Conservation (phyloP, 2,797 vertebrate species). For the Selene dorsalis region DNA sequence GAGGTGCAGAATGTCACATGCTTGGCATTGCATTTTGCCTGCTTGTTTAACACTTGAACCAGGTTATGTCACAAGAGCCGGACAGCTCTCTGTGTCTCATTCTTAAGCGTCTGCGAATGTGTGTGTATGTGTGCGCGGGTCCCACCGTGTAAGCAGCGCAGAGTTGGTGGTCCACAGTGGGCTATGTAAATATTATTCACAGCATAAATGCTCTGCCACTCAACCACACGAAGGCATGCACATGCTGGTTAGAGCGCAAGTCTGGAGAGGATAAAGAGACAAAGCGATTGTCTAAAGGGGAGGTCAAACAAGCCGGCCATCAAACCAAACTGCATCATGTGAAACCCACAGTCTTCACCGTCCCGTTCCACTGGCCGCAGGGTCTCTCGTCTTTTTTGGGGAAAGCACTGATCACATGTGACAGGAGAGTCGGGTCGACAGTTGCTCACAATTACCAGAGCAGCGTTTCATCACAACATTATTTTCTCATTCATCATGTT, state of each 20-base stretch:
- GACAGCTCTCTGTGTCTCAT: slow-evolving; percentile 38
- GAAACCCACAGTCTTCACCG: slow-evolving; percentile 11
- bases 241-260: slow-evolving; percentile 6
- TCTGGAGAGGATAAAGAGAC: slow-evolving; percentile 18
- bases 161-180: slow-evolving; percentile 72
- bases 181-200: slow-evolving; percentile 76
- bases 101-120: slow-evolving; percentile 22
- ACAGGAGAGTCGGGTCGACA: slow-evolving; percentile 40
- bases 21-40: slow-evolving; percentile 24
- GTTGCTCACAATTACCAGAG: slow-evolving; percentile 45
- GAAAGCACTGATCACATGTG: slow-evolving; percentile 27
- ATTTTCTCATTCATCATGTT: slow-evolving; percentile 42
- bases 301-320: not conserved
- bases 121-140: slow-evolving; percentile 37
- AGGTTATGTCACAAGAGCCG: slow-evolving; percentile 52
- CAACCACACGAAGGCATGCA: slow-evolving; percentile 45
- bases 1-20: slow-evolving; percentile 41
- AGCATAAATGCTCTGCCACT: slow-evolving; percentile 64
- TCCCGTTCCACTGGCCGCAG: not conserved
- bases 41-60: slow-evolving; percentile 33
- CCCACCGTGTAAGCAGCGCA: slow-evolving; percentile 63
- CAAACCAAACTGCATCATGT: not conserved
- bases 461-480: slow-evolving; percentile 33
- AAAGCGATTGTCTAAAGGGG: not conserved
- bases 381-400: slow-evolving; percentile 17